Evolutionary conservation across 2,888 invertebrate species (phyloP), one percentile per base, ranked within the genome.

Genomic region (Drosophila atroscutellata): DNA sequence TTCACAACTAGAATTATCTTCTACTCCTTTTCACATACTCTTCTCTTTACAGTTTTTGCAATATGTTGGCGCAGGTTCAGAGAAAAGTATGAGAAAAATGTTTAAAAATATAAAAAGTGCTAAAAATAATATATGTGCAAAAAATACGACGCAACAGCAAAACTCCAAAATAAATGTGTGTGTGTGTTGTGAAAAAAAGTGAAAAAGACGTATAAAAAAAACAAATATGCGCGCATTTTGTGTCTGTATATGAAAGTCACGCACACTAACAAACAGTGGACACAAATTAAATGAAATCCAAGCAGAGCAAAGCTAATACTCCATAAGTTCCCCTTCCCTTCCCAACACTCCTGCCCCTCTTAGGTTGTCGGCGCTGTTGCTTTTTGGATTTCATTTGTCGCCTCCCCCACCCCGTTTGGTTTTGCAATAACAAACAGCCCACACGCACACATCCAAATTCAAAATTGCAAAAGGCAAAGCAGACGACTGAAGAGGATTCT

Each of bases 11-110:
- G 26, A 37, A 39, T 69, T 56, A 67, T 77, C 59, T 69, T 49
- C 56, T 54, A 65, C 57, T 52, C 39, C 65, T 69, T 36, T 58
- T 28, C 57, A 49, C 59, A 45, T 63, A 49, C 61, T 80, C 63
- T 80, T 82, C 28, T 80, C 76, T 69, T 80, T 78, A 67, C 81
- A 81, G 81, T 82, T 79, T 68, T 70, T 79, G 72, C 88, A 88
- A 83, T 90, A 88, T 84, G 84, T 88, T 84, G 84, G 83, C 80
- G 88, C 86, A 89, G 88, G 83, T 90, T 90, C 84, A 75, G 69
- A 74, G 54, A 78, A 75, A 84, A 81, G 85, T 81, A 82, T 81
- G 85, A 49, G 63, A 69, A 84, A 72, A 52, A 50, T 37, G 39
- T 74, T 60, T 64, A 69, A 69, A 77, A 84, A 78, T 71, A 77